Evolutionary conservation across 2,888 invertebrate species (phyloP), one percentile per base, ranked within the genome.

Genomic region (Philereme transversata): DNA sequence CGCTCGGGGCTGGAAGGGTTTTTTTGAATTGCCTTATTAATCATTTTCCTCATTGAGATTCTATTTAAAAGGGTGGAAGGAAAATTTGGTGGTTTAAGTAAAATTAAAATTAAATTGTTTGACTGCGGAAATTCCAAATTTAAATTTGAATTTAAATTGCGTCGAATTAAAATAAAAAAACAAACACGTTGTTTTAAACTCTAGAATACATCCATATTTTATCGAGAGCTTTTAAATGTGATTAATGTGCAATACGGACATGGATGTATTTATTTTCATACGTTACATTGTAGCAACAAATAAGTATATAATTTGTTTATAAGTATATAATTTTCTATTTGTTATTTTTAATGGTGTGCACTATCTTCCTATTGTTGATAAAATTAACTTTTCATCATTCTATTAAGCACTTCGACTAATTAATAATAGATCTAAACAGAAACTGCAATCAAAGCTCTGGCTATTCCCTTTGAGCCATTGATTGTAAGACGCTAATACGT

Each of bases 401-500:
- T 38, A 7, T 38, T 38, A 38, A 51, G 47, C 47, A 54, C 22
- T 22, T 22, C 22, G 22, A 22, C 22, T 22, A 22, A 22, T 22
- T 22, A 22, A 22, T 22, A 22, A 22, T 22, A 22, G 22, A 22
- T 22, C 22, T 22, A 22, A 22, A 22, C 22, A 56, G 41, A 49
- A 49, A 40, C 38, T 50, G 49, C 49, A 43, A 36, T 56, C 49
- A 49, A 56, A 43, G 41, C 48, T 45, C 22, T 22, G 45, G 44
- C 34, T 38, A 40, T 48, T 55, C 41, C 35, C 49, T 56, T 56
- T 49, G 49, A 49, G n/a, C 33, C 34, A 43, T 6, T 36, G 22
- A 56, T 49, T 44, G 49, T 43, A 9, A 43, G 41, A 41, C 35
- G 36, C 48, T 49, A 49, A 56, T 56, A 43, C 49, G 43, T 43